Evolutionary conservation across 2,113 vertebrate species (phyloP), one percentile per base, ranked within the genome.

Genomic region (Ammospiza caudacuta): DNA sequence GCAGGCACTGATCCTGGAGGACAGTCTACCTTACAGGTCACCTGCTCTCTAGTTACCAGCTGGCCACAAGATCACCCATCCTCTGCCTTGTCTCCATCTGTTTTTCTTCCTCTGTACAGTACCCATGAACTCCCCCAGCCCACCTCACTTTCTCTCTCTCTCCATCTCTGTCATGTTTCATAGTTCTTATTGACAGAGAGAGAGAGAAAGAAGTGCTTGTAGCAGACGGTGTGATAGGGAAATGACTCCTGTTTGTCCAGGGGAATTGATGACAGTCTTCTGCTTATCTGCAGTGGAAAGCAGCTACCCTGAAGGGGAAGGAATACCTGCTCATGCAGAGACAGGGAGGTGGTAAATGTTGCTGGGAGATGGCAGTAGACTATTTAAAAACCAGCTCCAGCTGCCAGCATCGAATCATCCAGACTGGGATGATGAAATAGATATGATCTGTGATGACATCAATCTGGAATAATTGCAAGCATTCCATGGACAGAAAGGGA

Each of bases 391-490:
- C 33, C 72, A 74, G 0, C 52, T 86, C 31, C 59, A 80, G 67
- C 35, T 87, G 70, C 41, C 78, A 83, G 6, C 1, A 2, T 88
- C 41, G 44, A 90, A 69, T 93, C 85, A 62, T 87, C 49, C 28
- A 31, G 73, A 68, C 64, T 28, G 72, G 57, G 22, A 46, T 94
- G 92, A 91, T 61, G 59, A 70, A 89, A 86, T 89, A 87, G 49
- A 52, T 78, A 14, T 2, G 23, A 24, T 89, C 49, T 72, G 39
- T 82, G 73, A 84, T 75, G 33, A 54, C 61, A 90, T 78, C 25
- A 64, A 16, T 70, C 41, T 84, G 41, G 31, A 94, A 55, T 70
- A 89, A 75, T 44, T 61, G 47, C 44, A 87, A 20, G 16, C 18
- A 35, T 87, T 89, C 76, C 4, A 10, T 20, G 52, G 43, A 68